Evolutionary conservation across 2,888 invertebrate genomes (phyloP).

Genomic region (Coelopa pilipes): DNA sequence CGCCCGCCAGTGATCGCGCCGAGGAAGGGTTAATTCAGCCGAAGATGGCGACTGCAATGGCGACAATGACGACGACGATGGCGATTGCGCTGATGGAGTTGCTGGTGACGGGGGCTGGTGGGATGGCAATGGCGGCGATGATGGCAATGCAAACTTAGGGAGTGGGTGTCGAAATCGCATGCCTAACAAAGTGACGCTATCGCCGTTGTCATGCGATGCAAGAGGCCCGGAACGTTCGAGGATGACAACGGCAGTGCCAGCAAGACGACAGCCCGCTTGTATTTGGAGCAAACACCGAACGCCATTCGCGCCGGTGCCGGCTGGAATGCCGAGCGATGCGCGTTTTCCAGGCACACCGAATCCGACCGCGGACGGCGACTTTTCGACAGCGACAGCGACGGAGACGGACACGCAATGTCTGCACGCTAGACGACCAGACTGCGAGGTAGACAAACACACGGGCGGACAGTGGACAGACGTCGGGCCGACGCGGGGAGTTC

Average conservation of each 20-base stretch:
- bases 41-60: no score
- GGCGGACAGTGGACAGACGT: not conserved
- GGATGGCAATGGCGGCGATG: not conserved
- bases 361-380: conserved; percentile 41
- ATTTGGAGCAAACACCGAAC: conserved; percentile 26
- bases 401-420: not conserved
- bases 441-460: conserved; percentile 1
- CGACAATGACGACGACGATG: no score
- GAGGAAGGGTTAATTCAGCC: no score
- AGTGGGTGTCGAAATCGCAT: conserved; percentile 32
- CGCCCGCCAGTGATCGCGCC: no score
- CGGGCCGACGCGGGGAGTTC: not conserved
- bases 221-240: not conserved
- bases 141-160: conserved; percentile 2
- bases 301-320: conserved; percentile 13
- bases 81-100: no score
- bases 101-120: no score
- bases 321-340: conserved; percentile 5
- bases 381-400: conserved; percentile 1
- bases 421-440: conserved; percentile 19
- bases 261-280: not conserved
- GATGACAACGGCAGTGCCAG: not conserved
- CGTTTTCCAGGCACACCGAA: conserved; percentile 25
- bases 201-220: conserved; percentile 24
- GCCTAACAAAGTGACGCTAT: conserved; percentile 29